phyloP scores from a whole-genome alignment of 2,797 vertebrate genomes.

The Busarellus nigricollis region DNA sequence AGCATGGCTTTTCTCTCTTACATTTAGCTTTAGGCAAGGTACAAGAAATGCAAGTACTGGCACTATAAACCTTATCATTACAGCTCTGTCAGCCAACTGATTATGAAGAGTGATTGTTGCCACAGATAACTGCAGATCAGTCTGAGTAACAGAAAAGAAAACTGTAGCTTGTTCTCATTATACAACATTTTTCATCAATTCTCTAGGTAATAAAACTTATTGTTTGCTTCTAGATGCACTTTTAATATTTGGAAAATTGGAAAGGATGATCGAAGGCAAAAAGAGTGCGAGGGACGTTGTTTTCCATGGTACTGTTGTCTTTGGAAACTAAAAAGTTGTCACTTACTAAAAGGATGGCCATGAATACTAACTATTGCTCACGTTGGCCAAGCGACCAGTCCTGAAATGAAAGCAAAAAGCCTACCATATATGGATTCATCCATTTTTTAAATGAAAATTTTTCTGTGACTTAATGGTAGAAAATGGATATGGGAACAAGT shows the following conservation, averaged over 20 bases:
- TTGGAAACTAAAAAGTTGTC: constrained; percentile 20
- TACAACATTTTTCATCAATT: not conserved
- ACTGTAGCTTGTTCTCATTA: not conserved
- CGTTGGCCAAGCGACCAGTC: not conserved
- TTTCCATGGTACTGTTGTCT: not conserved
- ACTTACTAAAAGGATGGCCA: constrained; percentile 13
- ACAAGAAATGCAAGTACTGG: not conserved
- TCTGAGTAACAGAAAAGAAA: not conserved
- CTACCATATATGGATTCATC: not conserved
- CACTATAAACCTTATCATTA: not conserved
- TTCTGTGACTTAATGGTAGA: not conserved
- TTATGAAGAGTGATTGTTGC: not conserved
- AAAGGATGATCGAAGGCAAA: not conserved
- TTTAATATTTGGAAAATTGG: not conserved
- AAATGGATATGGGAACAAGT: not conserved
- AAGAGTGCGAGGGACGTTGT: not conserved
- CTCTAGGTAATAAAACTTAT: not conserved
- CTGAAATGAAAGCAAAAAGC: not conserved
- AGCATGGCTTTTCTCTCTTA: not conserved
- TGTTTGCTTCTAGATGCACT: not conserved
- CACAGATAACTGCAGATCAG: not conserved
- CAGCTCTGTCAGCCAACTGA: not conserved
- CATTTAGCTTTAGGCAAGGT: not conserved
- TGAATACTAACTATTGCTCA: constrained; percentile 46
- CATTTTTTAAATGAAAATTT: not conserved